Conservation (phyloP, 37 sponge, comb jelly and placozoan genomes). For the Mnemiopsis leidyi region DNA sequence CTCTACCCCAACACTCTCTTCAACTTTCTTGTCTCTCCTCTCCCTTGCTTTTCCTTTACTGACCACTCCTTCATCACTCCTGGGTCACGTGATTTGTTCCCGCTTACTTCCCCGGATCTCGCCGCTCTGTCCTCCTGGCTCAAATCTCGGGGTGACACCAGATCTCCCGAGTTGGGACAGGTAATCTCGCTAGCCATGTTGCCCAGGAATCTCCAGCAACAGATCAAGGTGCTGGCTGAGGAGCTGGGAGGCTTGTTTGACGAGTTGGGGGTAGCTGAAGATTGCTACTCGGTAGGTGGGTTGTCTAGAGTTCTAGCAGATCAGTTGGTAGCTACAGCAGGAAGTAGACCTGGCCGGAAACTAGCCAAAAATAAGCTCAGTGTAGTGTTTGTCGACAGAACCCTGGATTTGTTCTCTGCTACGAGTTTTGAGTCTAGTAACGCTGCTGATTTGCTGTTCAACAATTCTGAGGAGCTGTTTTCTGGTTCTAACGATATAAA, state of each 20-base stretch:
- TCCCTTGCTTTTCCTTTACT: conserved; percentile 16
- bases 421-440: neutral
- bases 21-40: neutral
- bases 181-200: conserved; percentile 34
- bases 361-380: neutral
- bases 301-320: conserved; percentile 51
- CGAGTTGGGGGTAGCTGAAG: conserved; percentile 53
- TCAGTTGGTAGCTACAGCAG: conserved; percentile 21
- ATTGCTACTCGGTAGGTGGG: conserved; percentile 46
- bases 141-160: conserved; percentile 34
- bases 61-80: conserved; percentile 59
- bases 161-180: neutral
- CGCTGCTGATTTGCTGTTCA: conserved; percentile 5
- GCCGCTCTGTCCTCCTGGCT: neutral
- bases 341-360: neutral
- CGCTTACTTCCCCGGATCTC: conserved; percentile 11
- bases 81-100: neutral
- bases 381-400: conserved; percentile 38
- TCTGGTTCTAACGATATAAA: conserved; percentile 46
- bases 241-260: conserved; percentile 34
- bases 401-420: conserved; percentile 14
- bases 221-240: conserved; percentile 55
- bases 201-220: neutral
- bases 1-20: conserved; percentile 59
- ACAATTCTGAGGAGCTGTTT: conserved; percentile 10